Percentiles rank a stretch among this genome's conserved stretches.
Evolutionary conservation across 2,797 vertebrate species (phyloP).

Genomic region (Pangasius mekongensis): DNA sequence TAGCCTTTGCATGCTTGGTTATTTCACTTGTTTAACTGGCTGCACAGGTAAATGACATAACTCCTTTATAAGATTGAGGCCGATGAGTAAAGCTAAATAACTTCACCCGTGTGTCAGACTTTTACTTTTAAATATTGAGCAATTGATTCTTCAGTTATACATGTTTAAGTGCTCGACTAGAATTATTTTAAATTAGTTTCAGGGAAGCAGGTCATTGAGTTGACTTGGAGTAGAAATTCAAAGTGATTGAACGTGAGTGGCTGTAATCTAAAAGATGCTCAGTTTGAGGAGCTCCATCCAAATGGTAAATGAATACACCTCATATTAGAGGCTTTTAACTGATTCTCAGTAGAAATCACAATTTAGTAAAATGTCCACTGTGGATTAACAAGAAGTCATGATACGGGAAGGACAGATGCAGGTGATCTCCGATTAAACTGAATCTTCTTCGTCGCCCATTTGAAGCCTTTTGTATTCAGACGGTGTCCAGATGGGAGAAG

Average conservation of each 20-base stretch:
- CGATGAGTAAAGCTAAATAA: neutral
- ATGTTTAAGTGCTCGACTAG: neutral
- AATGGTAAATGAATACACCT: neutral
- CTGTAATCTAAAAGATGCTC: neutral
- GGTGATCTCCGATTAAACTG: neutral
- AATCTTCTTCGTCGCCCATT: neutral
- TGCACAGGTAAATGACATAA: neutral
- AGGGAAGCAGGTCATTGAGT: neutral
- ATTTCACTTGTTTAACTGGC: neutral
- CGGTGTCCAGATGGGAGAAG: slow-evolving; percentile 39
- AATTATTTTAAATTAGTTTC: neutral
- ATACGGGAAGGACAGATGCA: neutral
- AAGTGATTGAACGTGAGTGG: neutral
- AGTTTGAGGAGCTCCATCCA: neutral
- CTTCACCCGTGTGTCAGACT: neutral
- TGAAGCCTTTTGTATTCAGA: slow-evolving; percentile 37
- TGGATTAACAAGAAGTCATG: neutral
- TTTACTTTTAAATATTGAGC: neutral
- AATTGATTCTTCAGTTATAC: neutral
- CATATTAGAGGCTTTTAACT: neutral
- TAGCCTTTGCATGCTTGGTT: neutral
- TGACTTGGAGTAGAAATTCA: neutral
- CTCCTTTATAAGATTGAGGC: neutral
- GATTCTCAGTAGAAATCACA: neutral
- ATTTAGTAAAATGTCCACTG: neutral